Percentiles rank a stretch among this genome's conserved stretches.
Conservation (phyloP, 2,888 invertebrate species). For the Drosophila stalkeri region DNA sequence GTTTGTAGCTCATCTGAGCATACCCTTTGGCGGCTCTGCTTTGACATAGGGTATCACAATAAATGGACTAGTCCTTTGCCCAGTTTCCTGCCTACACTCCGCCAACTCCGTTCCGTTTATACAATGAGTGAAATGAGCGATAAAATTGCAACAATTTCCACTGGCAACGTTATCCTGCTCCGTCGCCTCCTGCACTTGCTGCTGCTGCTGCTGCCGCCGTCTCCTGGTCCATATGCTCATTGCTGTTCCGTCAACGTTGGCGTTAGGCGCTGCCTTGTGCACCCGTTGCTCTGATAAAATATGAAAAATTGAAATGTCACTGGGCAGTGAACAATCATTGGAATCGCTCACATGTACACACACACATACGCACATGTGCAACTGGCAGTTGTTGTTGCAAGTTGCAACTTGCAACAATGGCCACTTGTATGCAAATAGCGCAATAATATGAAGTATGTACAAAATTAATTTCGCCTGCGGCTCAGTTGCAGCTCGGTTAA, state of each 20-base stretch:
- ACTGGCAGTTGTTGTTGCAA: slow-evolving; percentile 38
- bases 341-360: slow-evolving; percentile 30
- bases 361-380: slow-evolving; percentile 6
- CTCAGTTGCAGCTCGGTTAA: slow-evolving; percentile 68
- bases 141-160: slow-evolving; percentile 79
- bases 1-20: not conserved
- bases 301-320: slow-evolving; percentile 74
- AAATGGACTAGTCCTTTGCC: slow-evolving; percentile 30
- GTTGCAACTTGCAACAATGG: slow-evolving; percentile 63
- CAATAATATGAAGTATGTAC: slow-evolving; percentile 79
- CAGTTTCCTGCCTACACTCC: slow-evolving; percentile 22
- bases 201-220: not conserved
- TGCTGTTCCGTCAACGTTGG: slow-evolving; percentile 14
- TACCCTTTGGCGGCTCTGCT: not conserved
- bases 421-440: slow-evolving; percentile 74
- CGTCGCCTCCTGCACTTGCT: not conserved
- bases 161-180: slow-evolving; percentile 41
- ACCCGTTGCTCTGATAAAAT: slow-evolving; percentile 60
- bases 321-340: slow-evolving; percentile 65
- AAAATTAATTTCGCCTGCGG: slow-evolving; percentile 73
- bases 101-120: slow-evolving; percentile 18
- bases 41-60: slow-evolving; percentile 28
- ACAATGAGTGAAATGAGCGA: slow-evolving; percentile 78
- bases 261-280: slow-evolving; percentile 32
- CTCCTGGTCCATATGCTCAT: slow-evolving; percentile 9